A percentile compares a stretch with the other conserved stretches of the same genome.
Conservation (phyloP, 2,888 invertebrate genomes). For the Nephrotoma appendiculata region DNA sequence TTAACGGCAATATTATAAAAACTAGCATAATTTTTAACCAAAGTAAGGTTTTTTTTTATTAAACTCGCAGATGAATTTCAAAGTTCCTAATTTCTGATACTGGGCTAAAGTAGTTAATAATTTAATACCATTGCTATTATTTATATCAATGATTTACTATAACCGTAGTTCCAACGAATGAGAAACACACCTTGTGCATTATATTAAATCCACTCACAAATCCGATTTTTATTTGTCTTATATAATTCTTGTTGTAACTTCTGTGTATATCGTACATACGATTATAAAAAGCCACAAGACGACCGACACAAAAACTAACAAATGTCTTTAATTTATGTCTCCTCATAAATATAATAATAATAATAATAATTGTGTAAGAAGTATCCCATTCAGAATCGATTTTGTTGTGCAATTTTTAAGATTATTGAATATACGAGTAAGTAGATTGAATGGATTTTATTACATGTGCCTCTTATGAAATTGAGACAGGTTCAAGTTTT, state of each 20-base stretch:
- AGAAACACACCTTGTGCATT: background rate
- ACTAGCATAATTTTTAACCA: too few relatives aligned
- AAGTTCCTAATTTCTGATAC: too few relatives aligned
- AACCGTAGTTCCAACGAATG: background rate
- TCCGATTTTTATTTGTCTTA: background rate
- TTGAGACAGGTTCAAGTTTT: background rate
- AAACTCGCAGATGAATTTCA: too few relatives aligned
- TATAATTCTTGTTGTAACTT: background rate
- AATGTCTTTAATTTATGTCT: background rate
- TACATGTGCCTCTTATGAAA: background rate
- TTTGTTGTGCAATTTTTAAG: background rate
- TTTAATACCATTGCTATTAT: background rate
- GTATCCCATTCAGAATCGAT: background rate
- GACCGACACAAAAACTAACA: background rate
- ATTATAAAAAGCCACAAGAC: background rate
- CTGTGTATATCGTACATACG: background rate
- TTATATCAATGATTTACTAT: background rate
- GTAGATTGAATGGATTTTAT: background rate
- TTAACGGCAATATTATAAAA: too few relatives aligned
- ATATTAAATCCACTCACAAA: background rate
- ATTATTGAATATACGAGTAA: background rate
- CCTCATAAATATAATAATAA: background rate
- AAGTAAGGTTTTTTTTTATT: too few relatives aligned
- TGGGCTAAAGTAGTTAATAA: too few relatives aligned
- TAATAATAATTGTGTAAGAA: background rate